Conservation (phyloP, 1,140 invertebrate genomes). For the Drosophila ogumai region DNA sequence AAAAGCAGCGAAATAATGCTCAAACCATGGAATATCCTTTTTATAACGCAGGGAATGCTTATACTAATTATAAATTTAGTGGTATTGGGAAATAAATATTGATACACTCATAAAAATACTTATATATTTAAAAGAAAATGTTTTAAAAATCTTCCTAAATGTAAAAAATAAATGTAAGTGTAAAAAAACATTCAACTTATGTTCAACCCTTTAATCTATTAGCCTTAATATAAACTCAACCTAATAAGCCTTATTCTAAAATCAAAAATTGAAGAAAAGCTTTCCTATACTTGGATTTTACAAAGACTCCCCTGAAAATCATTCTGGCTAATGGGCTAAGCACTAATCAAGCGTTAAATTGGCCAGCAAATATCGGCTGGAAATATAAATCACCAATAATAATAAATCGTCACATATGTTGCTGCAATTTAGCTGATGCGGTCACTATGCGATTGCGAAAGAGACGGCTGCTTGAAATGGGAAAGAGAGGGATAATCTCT, state of each 20-base stretch:
- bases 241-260: neutral
- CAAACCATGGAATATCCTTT: neutral
- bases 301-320: slow-evolving; percentile 3
- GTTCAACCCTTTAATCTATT: neutral
- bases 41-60: neutral
- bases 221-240: neutral
- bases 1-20: too few relatives aligned
- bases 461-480: neutral
- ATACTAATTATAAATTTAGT: slow-evolving; percentile 1
- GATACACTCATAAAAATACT: neutral
- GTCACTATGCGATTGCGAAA: slow-evolving; percentile 32
- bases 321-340: slow-evolving; percentile 29
- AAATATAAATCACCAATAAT: slow-evolving; percentile 56
- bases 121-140: neutral
- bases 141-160: too few relatives aligned
- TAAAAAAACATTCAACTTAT: neutral
- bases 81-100: neutral
- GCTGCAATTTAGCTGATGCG: slow-evolving; percentile 71
- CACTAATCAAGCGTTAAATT: slow-evolving; percentile 71
- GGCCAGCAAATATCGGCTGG: slow-evolving; percentile 37
- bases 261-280: neutral
- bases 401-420: slow-evolving; percentile 77
- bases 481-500: slow-evolving; percentile 28
- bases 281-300: neutral
- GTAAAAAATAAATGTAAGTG: too few relatives aligned